Evolutionary conservation across 2,797 vertebrate species (phyloP).

Genomic region (Phrynocephalus vlangalii): DNA sequence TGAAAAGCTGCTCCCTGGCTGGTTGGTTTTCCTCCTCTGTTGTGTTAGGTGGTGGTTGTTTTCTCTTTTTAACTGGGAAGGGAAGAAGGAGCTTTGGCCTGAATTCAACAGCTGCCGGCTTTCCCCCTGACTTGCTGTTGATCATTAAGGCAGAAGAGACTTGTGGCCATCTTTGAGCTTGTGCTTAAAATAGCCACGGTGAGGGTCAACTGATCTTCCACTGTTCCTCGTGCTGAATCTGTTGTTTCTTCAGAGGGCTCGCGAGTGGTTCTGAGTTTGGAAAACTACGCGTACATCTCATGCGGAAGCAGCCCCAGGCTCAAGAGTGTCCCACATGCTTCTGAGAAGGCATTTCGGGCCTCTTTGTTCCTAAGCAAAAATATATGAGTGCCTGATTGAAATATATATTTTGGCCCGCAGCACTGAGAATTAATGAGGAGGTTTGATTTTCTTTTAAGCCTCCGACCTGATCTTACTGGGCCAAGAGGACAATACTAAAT

Average conservation of each 20-base stretch:
- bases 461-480: too few species aligned
- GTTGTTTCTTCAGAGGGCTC: background rate
- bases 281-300: background rate
- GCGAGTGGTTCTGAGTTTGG: background rate
- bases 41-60: background rate
- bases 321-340: background rate
- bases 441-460: background rate
- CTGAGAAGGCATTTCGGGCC: background rate
- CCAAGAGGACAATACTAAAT: too few species aligned
- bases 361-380: background rate
- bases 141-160: slow-evolving; percentile 10
- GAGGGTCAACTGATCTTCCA: slow-evolving; percentile 17
- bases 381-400: too few species aligned
- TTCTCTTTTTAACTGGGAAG: background rate
- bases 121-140: background rate
- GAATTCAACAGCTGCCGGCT: slow-evolving; percentile 19
- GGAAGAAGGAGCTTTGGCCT: background rate
- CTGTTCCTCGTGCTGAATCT: background rate
- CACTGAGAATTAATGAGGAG: background rate
- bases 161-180: slow-evolving; percentile 32
- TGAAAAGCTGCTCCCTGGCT: background rate
- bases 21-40: background rate
- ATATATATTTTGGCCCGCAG: background rate
- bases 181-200: slow-evolving; percentile 25
- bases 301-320: background rate